Conservation (phyloP, 2,888 invertebrate genomes). For the Matsumyia berberina region DNA sequence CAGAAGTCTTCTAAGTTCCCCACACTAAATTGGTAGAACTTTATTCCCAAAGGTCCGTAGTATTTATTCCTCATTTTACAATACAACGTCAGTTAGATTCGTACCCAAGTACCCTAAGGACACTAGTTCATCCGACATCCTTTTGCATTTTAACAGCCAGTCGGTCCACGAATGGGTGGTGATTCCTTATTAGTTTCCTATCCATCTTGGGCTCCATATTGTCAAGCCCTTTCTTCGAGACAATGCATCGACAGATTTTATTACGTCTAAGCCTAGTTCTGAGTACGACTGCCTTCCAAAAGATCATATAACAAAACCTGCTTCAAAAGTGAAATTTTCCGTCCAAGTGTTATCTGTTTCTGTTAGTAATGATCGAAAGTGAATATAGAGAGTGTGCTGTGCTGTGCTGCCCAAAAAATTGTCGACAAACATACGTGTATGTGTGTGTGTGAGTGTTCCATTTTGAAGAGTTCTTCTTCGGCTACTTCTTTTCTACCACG, state of each 20-base stretch:
- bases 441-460: conserved; percentile 8
- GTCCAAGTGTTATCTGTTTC: conserved; percentile 15
- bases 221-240: neutral
- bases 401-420: conserved; percentile 29
- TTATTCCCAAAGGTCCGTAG: too few species aligned
- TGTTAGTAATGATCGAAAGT: conserved; percentile 62
- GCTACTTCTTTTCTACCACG: neutral
- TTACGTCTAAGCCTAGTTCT: conserved; percentile 29
- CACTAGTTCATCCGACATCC: too few species aligned
- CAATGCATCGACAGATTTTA: neutral
- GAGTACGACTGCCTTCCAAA: neutral
- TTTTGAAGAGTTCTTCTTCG: conserved; percentile 29
- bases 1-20: too few species aligned
- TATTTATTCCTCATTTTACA: too few species aligned
- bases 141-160: too few species aligned
- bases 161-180: too few species aligned
- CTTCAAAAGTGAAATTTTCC: conserved; percentile 67
- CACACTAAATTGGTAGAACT: too few species aligned
- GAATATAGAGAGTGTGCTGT: conserved; percentile 33
- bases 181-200: too few species aligned
- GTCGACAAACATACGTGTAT: neutral
- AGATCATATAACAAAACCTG: conserved; percentile 40
- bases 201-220: too few species aligned
- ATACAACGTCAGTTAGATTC: too few species aligned
- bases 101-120: too few species aligned